Base-by-base conservation (phyloP, 2,888 invertebrate genomes). In the Agonopterix arenella region DNA sequence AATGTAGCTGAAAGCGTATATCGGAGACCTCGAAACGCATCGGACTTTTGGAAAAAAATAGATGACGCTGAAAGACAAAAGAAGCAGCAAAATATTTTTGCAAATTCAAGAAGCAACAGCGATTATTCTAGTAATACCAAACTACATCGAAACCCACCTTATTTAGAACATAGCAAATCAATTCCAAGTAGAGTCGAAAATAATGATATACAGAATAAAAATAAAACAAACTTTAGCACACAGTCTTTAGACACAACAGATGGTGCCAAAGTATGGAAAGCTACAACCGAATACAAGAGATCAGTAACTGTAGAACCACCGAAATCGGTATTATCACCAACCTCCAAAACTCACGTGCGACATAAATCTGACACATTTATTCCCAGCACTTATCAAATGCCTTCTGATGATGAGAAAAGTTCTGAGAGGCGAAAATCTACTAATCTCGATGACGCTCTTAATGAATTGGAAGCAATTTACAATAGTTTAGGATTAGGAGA, bases 381-480 rank as follows among this genome's bases (percentile, higher is more conserved):
- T 46, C 67, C 80, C 28, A 74, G 64, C 57, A 72, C 70, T 43
- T 79, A 75, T 66, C 70, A 85, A 83, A 60, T 86, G 71, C 76
- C 80, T 53, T 89, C 89, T 52, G 82, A 90, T 45, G 86, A 90
- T 48, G 90, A 90, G 60, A 84, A 81, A 60, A 74, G 68, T 61
- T 88, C 88, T 50, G 88, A 89, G 62, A 81, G 90, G 62, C 83
- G 92, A 60, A 94, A 94, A 75, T 94, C 95, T 2, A 92, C 93
- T 11, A 96, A 96, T 76, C 89, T 96, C 41, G 96, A 96, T 70
- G 96, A 97, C 69, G 97, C 97, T 48, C 90, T 97, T 18, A 94
- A 94, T 64, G 97, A 97, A 79, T 79, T 97, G 50, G 97, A 97
- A 86, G 94, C 95, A n/a, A 97, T 97, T 69, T 96, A 96, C 71